Conservation (phyloP, 2,113 vertebrate genomes). For the Phoxinus phoxinus region DNA sequence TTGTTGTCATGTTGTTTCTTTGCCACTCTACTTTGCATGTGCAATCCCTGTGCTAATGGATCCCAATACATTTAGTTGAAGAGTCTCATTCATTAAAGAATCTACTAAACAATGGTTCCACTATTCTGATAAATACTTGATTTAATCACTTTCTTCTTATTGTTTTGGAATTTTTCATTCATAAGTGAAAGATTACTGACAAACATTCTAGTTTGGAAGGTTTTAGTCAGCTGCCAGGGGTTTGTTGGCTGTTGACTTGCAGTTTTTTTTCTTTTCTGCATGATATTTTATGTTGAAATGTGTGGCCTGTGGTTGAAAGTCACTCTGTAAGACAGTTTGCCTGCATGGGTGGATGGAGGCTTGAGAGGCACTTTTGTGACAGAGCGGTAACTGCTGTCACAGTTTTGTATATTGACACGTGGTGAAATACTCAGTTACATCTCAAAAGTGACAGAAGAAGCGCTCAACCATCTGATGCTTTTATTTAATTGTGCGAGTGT, state of each 20-base stretch:
- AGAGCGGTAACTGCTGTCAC: background rate
- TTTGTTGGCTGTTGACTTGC: background rate
- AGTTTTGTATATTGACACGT: conserved; percentile 16
- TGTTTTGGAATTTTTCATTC: background rate
- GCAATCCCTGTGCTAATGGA: background rate
- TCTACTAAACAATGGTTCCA: background rate
- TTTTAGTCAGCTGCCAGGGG: background rate
- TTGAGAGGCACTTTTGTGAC: background rate
- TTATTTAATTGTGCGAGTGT: background rate
- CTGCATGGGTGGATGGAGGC: background rate
- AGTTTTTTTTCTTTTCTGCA: background rate
- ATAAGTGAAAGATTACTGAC: background rate
- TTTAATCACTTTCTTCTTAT: background rate
- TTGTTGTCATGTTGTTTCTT: background rate
- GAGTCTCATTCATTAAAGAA: background rate
- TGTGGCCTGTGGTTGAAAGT: conserved; percentile 5
- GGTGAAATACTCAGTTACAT: conserved; percentile 12
- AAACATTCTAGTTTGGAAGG: background rate
- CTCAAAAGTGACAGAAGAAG: conserved; percentile 1
- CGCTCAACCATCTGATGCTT: background rate
- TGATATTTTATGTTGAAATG: background rate
- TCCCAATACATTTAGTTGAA: background rate
- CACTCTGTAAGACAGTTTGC: background rate
- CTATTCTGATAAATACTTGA: background rate
- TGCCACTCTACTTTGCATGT: background rate